Percentiles rank a stretch among this genome's conserved stretches.
Evolutionary conservation across 2,888 invertebrate genomes (phyloP).

Genomic region (Xanthia togata): DNA sequence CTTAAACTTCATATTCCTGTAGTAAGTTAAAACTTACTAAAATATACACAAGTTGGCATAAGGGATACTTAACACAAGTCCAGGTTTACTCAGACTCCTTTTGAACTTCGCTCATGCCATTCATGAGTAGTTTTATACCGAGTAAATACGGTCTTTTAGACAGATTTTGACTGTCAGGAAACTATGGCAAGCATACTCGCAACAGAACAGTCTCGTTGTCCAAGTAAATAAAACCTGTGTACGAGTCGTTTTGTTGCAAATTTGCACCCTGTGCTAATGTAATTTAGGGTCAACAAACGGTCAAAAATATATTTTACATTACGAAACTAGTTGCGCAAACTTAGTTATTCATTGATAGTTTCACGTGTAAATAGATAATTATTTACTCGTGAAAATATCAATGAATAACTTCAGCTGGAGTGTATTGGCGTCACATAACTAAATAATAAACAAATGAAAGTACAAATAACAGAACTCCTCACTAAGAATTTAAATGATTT

Average conservation of each 20-base stretch:
- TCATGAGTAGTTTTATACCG: neutral
- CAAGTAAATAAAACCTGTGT: neutral
- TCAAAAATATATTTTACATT: neutral
- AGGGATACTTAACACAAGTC: neutral
- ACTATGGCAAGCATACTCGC: neutral
- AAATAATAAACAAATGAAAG: constrained; percentile 3
- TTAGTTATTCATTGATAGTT: neutral
- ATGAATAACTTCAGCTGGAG: neutral
- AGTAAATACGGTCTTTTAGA: neutral
- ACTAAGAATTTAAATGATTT: constrained; percentile 39
- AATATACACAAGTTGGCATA: neutral
- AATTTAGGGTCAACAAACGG: neutral
- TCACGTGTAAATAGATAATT: neutral
- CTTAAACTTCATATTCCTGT: constrained; percentile 22
- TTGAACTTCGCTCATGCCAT: neutral
- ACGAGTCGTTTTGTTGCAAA: neutral
- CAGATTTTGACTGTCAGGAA: neutral
- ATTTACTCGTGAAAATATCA: neutral
- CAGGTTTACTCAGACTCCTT: neutral
- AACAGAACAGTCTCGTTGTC: too few relatives aligned
- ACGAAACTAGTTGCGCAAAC: neutral
- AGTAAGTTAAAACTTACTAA: constrained; percentile 17
- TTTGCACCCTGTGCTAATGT: neutral
- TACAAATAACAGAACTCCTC: constrained; percentile 11
- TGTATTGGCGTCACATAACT: neutral